These are phyloP conservation scores for Catamblyrhynchus diadema DNA, from an alignment of 2,797 vertebrate genomes.

Conservation along the genomic window DNA sequence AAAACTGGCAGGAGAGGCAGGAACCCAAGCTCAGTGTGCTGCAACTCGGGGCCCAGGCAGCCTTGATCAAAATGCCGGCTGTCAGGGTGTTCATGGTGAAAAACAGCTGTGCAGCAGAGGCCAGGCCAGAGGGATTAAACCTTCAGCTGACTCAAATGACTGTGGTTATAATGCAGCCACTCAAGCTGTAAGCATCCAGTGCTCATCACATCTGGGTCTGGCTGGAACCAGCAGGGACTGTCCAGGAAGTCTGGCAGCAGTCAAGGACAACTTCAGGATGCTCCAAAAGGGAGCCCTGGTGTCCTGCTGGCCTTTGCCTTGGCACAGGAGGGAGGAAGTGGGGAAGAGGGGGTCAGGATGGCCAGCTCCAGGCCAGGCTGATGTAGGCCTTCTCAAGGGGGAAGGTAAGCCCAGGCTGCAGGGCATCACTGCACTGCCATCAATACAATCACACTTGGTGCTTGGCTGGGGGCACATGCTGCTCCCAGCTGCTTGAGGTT, in stretches of 20 bases:
- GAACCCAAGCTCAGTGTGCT: rapidly evolving
- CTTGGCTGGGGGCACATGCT: rapidly evolving
- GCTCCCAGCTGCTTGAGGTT: neutral
- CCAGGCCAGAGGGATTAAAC: constrained; percentile 23
- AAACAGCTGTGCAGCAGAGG: constrained; percentile 14
- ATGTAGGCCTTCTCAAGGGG: neutral
- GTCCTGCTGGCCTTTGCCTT: neutral
- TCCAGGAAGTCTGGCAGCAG: neutral
- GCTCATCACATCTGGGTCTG: neutral
- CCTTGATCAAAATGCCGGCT: neutral
- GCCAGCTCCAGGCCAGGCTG: neutral
- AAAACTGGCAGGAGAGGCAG: neutral
- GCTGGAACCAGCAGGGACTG: neutral
- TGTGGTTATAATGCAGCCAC: neutral
- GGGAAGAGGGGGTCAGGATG: neutral
- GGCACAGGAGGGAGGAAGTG: rapidly evolving
- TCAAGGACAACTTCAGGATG: neutral
- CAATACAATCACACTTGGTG: rapidly evolving
- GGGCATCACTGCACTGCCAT: neutral
- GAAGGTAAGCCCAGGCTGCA: neutral
- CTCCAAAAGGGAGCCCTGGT: neutral
- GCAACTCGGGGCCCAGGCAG: rapidly evolving
- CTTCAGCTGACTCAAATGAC: neutral
- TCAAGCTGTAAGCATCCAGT: neutral
- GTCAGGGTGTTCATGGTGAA: neutral